A percentile compares a stretch with the other conserved stretches of the same genome.
Evolutionary conservation across 2,797 vertebrate genomes (phyloP).

Genomic region (Urocyon cinereoargenteus): DNA sequence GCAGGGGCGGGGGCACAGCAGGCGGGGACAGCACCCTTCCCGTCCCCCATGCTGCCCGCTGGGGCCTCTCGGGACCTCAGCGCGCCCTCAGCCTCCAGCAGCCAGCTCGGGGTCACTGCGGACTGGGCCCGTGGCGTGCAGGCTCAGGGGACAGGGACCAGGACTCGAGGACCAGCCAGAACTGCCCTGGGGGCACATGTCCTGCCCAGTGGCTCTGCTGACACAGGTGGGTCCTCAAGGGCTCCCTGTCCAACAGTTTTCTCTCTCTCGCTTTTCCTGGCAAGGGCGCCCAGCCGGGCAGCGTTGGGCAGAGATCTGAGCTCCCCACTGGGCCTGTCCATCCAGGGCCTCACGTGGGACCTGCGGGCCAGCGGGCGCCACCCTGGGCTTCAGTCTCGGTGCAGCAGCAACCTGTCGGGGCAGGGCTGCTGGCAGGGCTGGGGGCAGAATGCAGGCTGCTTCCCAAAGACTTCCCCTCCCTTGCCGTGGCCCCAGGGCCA

Average conservation of each 20-base stretch:
- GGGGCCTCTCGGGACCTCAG: background rate
- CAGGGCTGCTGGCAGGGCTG: background rate
- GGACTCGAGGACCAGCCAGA: background rate
- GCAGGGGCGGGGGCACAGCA: no score
- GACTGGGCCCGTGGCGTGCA: no score
- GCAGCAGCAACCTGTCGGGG: background rate
- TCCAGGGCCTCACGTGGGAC: background rate
- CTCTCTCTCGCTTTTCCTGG: background rate
- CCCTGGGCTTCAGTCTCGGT: background rate
- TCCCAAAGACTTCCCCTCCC: background rate
- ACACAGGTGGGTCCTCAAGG: background rate
- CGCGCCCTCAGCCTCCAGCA: background rate
- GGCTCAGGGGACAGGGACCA: background rate
- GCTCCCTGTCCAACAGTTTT: background rate
- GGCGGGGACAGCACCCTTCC: background rate
- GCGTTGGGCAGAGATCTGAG: background rate
- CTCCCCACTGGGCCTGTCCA: background rate
- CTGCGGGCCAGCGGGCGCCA: background rate
- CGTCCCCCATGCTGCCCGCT: background rate
- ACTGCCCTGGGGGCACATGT: background rate
- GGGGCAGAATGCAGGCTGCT: background rate
- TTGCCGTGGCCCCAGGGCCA: no score
- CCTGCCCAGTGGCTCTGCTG: background rate
- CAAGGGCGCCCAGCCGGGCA: background rate
- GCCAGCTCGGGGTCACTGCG: no score